phyloP scores from a whole-genome alignment of 2,797 vertebrate species.

The Danio tinwini region DNA sequence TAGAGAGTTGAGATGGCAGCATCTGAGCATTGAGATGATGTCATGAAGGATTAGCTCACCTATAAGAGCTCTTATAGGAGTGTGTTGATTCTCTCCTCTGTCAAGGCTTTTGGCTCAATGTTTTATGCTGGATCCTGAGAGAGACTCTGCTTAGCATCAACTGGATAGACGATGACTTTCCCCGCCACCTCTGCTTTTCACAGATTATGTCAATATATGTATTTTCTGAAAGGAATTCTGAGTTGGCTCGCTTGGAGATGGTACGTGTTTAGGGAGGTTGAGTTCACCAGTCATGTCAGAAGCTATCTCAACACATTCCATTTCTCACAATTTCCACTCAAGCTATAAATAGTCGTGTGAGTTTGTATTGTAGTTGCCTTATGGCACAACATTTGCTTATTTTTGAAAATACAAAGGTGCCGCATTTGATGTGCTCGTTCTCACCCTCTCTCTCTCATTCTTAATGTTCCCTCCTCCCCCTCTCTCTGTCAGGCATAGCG shows the following conservation, averaged over 20 bases:
- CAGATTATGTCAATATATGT: constrained; percentile 15
- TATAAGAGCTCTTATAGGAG: constrained; percentile 33
- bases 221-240: constrained; percentile 26
- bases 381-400: constrained; percentile 29
- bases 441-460: background rate
- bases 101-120: constrained; percentile 32
- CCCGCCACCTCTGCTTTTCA: constrained; percentile 51
- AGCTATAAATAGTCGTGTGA: constrained; percentile 53
- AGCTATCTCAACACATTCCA: constrained; percentile 45
- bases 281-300: constrained; percentile 51
- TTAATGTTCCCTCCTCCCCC: constrained; percentile 2
- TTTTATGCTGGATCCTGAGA: constrained; percentile 22
- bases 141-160: constrained; percentile 55
- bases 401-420: constrained; percentile 42
- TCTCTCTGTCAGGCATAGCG: constrained; percentile 25
- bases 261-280: constrained; percentile 34
- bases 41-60: constrained; percentile 51
- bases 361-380: constrained; percentile 50
- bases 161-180: constrained; percentile 37
- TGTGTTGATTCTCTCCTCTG: constrained; percentile 39
- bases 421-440: constrained; percentile 2
- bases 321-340: constrained; percentile 49
- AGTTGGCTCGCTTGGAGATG: constrained; percentile 42
- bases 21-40: constrained; percentile 30
- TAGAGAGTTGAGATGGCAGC: constrained; percentile 3